Evolutionary conservation across 2,797 vertebrate genomes (phyloP).

Genomic region (Paedocypris micromegethes): DNA sequence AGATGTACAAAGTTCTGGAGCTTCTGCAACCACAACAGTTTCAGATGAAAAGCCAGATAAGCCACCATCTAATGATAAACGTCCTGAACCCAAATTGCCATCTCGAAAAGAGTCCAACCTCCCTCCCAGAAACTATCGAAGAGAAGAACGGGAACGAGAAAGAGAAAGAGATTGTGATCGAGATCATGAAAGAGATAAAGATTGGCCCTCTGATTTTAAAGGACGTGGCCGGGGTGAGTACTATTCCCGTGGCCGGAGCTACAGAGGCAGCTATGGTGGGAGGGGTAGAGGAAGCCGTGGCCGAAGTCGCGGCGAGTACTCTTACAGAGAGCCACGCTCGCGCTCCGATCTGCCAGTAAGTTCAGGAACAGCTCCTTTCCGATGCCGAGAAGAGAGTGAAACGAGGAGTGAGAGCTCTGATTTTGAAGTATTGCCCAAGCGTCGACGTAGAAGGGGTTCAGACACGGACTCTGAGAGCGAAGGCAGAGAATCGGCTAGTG

Average conservation of each 20-base stretch:
- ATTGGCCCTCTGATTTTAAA: conserved; percentile 88
- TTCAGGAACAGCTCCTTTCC: conserved; percentile 70
- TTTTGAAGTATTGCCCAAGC: conserved; percentile 92
- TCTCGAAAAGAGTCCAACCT: conserved; percentile 77
- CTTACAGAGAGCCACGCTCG: conserved; percentile 83
- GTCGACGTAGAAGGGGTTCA: conserved; percentile 86
- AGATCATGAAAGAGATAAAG: conserved; percentile 67
- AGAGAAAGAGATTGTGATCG: conserved; percentile 73
- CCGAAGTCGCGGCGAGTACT: conserved; percentile 84
- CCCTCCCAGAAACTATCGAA: conserved; percentile 81
- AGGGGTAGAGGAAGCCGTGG: conserved; percentile 80
- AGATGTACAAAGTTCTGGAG: conserved; percentile 62
- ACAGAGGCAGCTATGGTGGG: conserved; percentile 88
- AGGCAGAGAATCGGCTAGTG: conserved; percentile 90
- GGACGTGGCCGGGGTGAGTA: conserved; percentile 94
- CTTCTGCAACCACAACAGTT: conserved; percentile 67
- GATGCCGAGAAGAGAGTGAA: conserved; percentile 93
- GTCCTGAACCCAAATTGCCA: conserved; percentile 75
- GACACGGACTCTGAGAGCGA: conserved; percentile 97
- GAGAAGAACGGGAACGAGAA: conserved; percentile 87
- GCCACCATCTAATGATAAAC: conserved; percentile 70
- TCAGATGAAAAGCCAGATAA: conserved; percentile 83
- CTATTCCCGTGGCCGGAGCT: conserved; percentile 94
- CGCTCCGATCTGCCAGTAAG: conserved; percentile 71
- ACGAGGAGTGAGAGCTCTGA: conserved; percentile 98